A percentile compares a stretch with the other conserved stretches of the same genome.
Evolutionary conservation across 2,888 invertebrate species (phyloP).

Genomic region (Trachelus iudaicus): DNA sequence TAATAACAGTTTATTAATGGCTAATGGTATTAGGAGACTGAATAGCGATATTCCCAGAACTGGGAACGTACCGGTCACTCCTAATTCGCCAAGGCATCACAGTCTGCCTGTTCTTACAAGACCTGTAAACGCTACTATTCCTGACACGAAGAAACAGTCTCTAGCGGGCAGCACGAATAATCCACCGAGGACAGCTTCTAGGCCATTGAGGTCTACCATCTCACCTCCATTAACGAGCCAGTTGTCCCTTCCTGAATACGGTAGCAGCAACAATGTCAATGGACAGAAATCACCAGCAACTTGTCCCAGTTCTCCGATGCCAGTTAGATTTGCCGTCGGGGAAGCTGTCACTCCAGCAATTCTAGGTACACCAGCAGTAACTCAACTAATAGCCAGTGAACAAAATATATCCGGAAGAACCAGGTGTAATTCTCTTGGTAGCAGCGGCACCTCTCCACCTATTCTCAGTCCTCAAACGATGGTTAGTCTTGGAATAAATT

Average conservation of each 20-base stretch:
- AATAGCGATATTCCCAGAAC: slow-evolving; percentile 60
- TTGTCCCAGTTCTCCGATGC: slow-evolving; percentile 59
- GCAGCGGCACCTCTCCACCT: slow-evolving; percentile 67
- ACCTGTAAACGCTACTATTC: slow-evolving; percentile 12
- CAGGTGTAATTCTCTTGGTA: slow-evolving; percentile 77
- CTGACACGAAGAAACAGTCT: slow-evolving; percentile 21
- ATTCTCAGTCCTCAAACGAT: slow-evolving; percentile 74
- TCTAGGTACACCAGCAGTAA: slow-evolving; percentile 47
- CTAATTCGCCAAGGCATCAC: slow-evolving; percentile 74
- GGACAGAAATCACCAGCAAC: slow-evolving; percentile 50
- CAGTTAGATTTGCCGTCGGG: slow-evolving; percentile 77
- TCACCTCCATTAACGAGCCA: slow-evolving; percentile 15
- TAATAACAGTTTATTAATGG: slow-evolving; percentile 27
- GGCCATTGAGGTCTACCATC: slow-evolving; percentile 7
- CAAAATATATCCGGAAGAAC: slow-evolving; percentile 56
- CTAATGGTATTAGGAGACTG: slow-evolving; percentile 49
- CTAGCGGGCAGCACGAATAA: slow-evolving; percentile 2
- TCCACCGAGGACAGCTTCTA: slow-evolving; percentile 5
- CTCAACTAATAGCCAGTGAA: slow-evolving; percentile 37
- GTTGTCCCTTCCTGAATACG: slow-evolving; percentile 19
- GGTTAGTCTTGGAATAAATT: slow-evolving; percentile 73
- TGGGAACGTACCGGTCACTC: slow-evolving; percentile 61
- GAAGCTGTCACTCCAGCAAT: slow-evolving; percentile 71
- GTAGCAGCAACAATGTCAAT: not conserved
- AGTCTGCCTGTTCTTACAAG: slow-evolving; percentile 71